These are phyloP conservation scores for human DNA, from an alignment of 2,113 vertebrate genomes.

Conservation along the genomic window GRCh38 chrX:150406001-150406500, in stretches of 20 bases:
- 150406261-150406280: background rate
- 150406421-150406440: background rate
- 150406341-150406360: background rate
- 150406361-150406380: background rate
- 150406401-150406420: background rate
- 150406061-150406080: background rate
- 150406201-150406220: background rate
- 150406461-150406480: background rate
- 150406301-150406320: background rate
- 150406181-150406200: background rate
- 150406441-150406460: background rate
- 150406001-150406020: background rate
- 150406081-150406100: background rate
- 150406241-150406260: background rate
- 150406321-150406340: conserved; percentile 9
- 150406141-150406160: background rate
- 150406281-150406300: background rate
- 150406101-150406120: background rate
- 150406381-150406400: background rate
- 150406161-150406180: background rate
- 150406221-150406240: background rate
- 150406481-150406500: background rate
- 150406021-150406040: background rate
- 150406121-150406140: background rate
- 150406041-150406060: background rate